phyloP scores from a whole-genome alignment of 2,888 invertebrate genomes.

The Smittia sp. region DNA sequence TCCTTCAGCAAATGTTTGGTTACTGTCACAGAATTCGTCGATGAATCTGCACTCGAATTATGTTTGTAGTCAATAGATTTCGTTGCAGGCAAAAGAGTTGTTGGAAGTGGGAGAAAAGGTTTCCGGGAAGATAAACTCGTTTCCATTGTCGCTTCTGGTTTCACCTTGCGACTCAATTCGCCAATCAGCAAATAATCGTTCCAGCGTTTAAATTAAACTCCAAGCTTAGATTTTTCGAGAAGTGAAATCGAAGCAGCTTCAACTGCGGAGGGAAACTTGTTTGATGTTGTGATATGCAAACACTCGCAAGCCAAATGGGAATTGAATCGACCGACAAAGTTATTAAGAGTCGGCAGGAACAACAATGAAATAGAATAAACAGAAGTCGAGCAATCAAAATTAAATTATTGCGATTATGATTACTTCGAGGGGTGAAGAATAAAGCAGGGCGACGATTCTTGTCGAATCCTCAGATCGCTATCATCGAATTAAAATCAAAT shows the following conservation, averaged over 20 bases:
- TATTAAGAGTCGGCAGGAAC: background rate
- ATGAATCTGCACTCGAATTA: too few species aligned
- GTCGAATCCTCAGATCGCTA: background rate
- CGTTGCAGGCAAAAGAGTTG: too few species aligned
- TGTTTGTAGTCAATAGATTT: too few species aligned
- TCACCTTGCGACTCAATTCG: background rate
- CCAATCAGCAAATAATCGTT: slow-evolving; percentile 28
- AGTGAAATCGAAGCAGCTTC: background rate
- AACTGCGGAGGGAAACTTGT: background rate
- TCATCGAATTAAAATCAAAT: too few species aligned
- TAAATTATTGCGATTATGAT: slow-evolving; percentile 17
- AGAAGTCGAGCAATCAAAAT: slow-evolving; percentile 31
- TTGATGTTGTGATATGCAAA: slow-evolving; percentile 33
- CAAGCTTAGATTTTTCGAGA: background rate
- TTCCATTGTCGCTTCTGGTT: background rate
- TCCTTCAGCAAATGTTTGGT: too few species aligned
- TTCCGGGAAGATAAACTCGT: background rate
- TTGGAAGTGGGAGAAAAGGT: too few species aligned
- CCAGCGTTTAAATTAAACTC: slow-evolving; percentile 29
- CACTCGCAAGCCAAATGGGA: background rate
- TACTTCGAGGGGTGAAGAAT: background rate
- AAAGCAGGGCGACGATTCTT: too few species aligned
- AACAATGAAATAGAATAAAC: slow-evolving; percentile 27
- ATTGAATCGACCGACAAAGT: background rate
- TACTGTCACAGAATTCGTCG: too few species aligned